Evolutionary conservation across 2,888 invertebrate genomes (phyloP).

Genomic region (Nomada lathburiana): DNA sequence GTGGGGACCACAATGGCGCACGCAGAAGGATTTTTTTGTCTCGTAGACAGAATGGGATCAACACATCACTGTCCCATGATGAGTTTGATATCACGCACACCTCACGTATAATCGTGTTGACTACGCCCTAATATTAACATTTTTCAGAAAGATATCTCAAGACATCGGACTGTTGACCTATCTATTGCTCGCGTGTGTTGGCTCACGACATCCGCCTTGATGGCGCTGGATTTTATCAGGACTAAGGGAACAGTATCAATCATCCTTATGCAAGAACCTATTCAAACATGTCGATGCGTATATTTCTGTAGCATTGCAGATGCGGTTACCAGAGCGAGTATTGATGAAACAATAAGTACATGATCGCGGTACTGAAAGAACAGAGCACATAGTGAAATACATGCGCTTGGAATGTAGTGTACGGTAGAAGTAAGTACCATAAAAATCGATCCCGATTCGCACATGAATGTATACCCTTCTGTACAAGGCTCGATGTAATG

Average conservation of each 20-base stretch:
- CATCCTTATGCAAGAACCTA: slow-evolving; percentile 7
- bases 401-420: background rate
- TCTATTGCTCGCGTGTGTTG: slow-evolving; percentile 1
- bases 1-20: too few relatives aligned
- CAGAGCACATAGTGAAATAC: slow-evolving; percentile 8
- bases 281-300: background rate
- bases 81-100: background rate
- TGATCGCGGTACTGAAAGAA: slow-evolving; percentile 33
- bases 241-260: slow-evolving; percentile 9
- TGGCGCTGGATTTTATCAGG: slow-evolving; percentile 22
- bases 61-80: too few relatives aligned
- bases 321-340: slow-evolving; percentile 68
- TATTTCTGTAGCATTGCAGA: slow-evolving; percentile 51
- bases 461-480: slow-evolving; percentile 6
- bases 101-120: slow-evolving; percentile 10
- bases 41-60: too few relatives aligned
- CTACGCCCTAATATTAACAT: slow-evolving; percentile 36
- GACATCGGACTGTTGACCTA: slow-evolving; percentile 36
- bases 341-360: slow-evolving; percentile 66
- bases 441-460: slow-evolving; percentile 39
- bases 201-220: slow-evolving; percentile 30
- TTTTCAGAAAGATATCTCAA: slow-evolving; percentile 39
- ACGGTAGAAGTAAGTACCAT: slow-evolving; percentile 7
- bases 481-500: background rate
- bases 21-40: too few relatives aligned